These are phyloP conservation scores for Psittacula derbiana DNA, from an alignment of 2,797 vertebrate species.

Conservation along the genomic window DNA sequence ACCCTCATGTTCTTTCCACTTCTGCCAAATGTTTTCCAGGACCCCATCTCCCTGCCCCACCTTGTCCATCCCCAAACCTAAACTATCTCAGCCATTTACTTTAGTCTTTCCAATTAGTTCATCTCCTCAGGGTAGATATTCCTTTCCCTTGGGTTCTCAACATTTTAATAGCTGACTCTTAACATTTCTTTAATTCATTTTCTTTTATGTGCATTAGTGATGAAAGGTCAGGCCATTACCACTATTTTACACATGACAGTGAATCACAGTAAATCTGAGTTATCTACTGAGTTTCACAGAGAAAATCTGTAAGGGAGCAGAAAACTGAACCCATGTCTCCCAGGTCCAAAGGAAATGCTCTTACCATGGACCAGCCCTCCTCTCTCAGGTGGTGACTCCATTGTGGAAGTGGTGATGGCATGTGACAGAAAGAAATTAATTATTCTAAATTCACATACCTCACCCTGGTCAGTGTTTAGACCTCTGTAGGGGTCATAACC, in stretches of 20 bases:
- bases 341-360: neutral
- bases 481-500: neutral
- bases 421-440: neutral
- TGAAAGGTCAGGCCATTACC: neutral
- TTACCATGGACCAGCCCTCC: neutral
- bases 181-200: constrained; percentile 12
- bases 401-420: neutral
- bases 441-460: neutral
- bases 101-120: neutral
- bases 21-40: neutral
- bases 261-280: neutral
- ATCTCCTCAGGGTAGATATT: neutral
- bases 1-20: neutral
- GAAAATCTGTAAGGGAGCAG: neutral
- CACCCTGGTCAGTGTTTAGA: neutral
- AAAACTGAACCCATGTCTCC: neutral
- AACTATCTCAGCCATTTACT: constrained; percentile 16
- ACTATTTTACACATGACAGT: neutral
- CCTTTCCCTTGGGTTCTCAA: neutral
- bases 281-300: neutral
- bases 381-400: neutral
- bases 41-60: neutral
- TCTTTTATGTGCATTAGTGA: neutral
- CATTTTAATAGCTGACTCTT: neutral
- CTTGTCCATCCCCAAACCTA: neutral